These are phyloP conservation scores for Agonopterix heracliana DNA, from an alignment of 2,888 invertebrate species.

Conservation along the genomic window DNA sequence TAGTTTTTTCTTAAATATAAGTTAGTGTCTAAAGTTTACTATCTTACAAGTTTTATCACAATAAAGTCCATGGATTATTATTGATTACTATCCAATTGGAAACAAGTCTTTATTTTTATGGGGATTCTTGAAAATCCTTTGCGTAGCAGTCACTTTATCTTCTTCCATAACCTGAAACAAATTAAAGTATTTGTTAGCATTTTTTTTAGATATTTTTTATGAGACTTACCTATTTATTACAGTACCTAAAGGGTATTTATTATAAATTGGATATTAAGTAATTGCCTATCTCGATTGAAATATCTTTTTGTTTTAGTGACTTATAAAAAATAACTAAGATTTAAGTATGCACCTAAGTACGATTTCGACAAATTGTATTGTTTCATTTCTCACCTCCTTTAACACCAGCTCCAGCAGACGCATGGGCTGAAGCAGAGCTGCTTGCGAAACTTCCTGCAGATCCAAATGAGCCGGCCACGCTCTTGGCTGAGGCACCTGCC, in stretches of 20 bases:
- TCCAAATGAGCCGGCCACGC: conserved; percentile 33
- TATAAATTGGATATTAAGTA: neutral
- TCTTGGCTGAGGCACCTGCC: conserved; percentile 36
- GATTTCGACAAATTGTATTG: too few species aligned
- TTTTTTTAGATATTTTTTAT: neutral
- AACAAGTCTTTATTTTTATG: too few species aligned
- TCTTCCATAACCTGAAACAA: conserved; percentile 57
- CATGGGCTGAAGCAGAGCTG: conserved; percentile 54
- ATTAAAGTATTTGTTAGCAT: conserved; percentile 9
- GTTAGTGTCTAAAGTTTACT: too few species aligned
- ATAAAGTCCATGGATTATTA: too few species aligned
- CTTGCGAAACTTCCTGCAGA: conserved; percentile 44
- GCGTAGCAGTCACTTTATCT: conserved; percentile 23
- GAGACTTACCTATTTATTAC: neutral
- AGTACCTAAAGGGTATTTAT: neutral
- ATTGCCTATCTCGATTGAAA: too few species aligned
- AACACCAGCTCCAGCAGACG: conserved; percentile 44
- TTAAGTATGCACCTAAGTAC: too few species aligned
- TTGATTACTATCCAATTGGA: too few species aligned
- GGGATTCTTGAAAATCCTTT: neutral
- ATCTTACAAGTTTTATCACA: too few species aligned
- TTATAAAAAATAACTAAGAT: too few species aligned
- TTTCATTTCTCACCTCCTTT: conserved; percentile 46
- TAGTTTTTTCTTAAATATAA: too few species aligned
- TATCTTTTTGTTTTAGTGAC: too few species aligned